Percentiles rank a stretch among this genome's conserved stretches.
Conservation (phyloP, 2,113 vertebrate species). For the Lepidothrix coronata region DNA sequence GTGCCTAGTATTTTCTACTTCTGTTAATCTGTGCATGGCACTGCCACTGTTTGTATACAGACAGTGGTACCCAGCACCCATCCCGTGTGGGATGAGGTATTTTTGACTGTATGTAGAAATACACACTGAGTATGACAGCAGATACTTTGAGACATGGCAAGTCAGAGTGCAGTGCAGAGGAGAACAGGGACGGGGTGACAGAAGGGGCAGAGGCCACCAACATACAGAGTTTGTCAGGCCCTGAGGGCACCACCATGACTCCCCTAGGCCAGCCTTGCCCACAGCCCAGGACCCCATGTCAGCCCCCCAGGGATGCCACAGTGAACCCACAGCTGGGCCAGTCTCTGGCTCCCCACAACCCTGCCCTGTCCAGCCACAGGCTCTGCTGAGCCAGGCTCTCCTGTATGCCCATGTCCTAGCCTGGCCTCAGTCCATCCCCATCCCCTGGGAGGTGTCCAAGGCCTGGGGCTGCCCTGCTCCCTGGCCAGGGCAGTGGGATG, state of each 20-base stretch:
- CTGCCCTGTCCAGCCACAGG: rapidly evolving
- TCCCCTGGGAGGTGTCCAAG: background rate
- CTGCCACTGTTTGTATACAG: background rate
- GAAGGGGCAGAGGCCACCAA: rapidly evolving
- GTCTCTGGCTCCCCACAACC: background rate
- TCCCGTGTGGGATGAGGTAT: background rate
- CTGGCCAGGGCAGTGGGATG: rapidly evolving
- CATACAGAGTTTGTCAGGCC: background rate
- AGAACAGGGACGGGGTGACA: rapidly evolving
- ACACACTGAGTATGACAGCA: rapidly evolving
- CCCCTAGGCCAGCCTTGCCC: background rate
- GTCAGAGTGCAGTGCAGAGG: rapidly evolving
- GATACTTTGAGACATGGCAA: rapidly evolving
- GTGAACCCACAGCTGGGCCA: rapidly evolving
- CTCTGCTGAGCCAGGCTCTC: background rate
- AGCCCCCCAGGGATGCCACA: background rate
- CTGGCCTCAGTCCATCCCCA: background rate
- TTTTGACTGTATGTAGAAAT: background rate
- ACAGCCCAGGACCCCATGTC: rapidly evolving
- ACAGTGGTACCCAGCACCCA: background rate
- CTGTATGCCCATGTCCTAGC: rapidly evolving
- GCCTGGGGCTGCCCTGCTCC: background rate
- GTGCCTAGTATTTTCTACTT: background rate
- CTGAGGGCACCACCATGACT: background rate
- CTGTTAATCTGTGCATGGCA: background rate